Conservation (phyloP, 23 tunicate genomes). For the Aplidium turbinatum region DNA sequence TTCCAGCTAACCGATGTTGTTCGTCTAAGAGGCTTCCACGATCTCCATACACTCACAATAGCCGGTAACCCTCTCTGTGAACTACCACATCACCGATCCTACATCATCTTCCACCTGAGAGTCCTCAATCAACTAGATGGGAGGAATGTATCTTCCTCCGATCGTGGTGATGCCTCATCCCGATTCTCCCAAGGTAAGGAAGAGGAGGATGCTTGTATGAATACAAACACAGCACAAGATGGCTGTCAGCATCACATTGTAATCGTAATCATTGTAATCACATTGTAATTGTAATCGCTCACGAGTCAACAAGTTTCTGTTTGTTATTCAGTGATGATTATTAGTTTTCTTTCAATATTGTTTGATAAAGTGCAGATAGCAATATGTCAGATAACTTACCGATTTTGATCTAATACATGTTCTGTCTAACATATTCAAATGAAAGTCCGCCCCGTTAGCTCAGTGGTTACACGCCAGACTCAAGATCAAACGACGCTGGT, state of each 20-base stretch:
- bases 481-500: too few species aligned
- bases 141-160: constrained; percentile 42
- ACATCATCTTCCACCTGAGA: constrained; percentile 83
- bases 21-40: constrained; percentile 71
- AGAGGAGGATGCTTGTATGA: too few species aligned
- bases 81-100: constrained; percentile 75
- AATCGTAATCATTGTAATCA: too few species aligned
- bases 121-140: constrained; percentile 75
- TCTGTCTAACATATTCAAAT: too few species aligned
- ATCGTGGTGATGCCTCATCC: constrained; percentile 57
- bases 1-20: constrained; percentile 77
- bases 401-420: too few species aligned
- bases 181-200: constrained; percentile 88
- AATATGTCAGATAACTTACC: too few species aligned
- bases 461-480: too few species aligned
- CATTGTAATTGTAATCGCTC: neutral
- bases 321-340: neutral
- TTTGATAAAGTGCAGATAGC: too few species aligned
- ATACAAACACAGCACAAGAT: too few species aligned
- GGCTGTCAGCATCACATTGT: too few species aligned
- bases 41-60: constrained; percentile 65
- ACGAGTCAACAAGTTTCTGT: neutral
- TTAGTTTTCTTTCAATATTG: too few species aligned
- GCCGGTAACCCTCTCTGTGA: constrained; percentile 83
- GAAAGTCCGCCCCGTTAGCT: too few species aligned